Conservation (phyloP, 2,888 invertebrate species). For the Frankliniella intonsa region DNA sequence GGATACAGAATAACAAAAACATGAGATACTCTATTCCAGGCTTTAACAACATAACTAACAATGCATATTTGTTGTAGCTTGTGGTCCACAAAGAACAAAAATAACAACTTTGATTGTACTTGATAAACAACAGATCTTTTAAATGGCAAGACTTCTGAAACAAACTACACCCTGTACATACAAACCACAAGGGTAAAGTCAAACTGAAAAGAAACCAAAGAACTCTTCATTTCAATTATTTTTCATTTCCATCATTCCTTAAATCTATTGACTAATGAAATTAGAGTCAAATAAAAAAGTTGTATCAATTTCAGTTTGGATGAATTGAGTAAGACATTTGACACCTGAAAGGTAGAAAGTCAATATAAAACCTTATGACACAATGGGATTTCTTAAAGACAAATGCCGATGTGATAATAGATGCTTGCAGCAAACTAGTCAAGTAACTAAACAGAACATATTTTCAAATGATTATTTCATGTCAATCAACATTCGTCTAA, state of each 20-base stretch:
- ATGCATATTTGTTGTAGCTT: neutral
- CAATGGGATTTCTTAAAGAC: no score
- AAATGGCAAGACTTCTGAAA: neutral
- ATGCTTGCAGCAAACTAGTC: no score
- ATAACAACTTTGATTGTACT: conserved; percentile 9
- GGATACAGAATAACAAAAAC: neutral
- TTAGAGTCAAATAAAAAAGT: neutral
- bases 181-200: neutral
- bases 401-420: no score
- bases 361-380: no score
- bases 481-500: no score
- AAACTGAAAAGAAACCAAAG: neutral
- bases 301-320: neutral
- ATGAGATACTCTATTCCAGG: neutral
- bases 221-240: neutral
- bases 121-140: conserved; percentile 2
- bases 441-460: no score
- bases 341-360: no score
- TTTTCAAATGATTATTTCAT: no score
- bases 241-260: neutral
- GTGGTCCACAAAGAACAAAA: neutral
- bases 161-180: conserved; percentile 13
- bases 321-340: no score
- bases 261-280: conserved; percentile 16
- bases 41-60: neutral